These are phyloP conservation scores for Psilopsiagon aymara DNA, from an alignment of 2,113 vertebrate species.

Conservation along the genomic window DNA sequence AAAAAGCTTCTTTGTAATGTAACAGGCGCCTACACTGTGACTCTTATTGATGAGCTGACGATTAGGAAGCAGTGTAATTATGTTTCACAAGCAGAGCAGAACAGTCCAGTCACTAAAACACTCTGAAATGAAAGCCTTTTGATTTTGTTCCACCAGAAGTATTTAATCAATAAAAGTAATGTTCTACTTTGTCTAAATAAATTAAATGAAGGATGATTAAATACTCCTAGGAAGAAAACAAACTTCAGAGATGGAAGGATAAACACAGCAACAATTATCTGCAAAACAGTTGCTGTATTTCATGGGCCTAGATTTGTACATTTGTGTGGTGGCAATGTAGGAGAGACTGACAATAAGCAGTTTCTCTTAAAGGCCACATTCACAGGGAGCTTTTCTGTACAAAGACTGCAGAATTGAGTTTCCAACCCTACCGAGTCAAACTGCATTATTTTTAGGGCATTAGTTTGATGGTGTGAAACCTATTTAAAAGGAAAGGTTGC, in stretches of 20 bases:
- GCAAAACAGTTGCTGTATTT: neutral
- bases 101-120: slow-evolving; percentile 70
- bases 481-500: neutral
- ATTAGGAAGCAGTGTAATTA: slow-evolving; percentile 77
- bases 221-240: slow-evolving; percentile 48
- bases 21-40: slow-evolving; percentile 74
- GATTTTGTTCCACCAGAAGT: slow-evolving; percentile 55
- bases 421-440: neutral
- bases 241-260: slow-evolving; percentile 15
- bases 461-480: neutral
- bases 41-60: slow-evolving; percentile 74
- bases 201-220: slow-evolving; percentile 68
- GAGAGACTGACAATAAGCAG: neutral
- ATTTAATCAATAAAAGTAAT: slow-evolving; percentile 73
- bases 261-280: slow-evolving; percentile 14
- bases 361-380: neutral
- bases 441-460: neutral
- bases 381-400: neutral
- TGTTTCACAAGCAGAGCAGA: slow-evolving; percentile 74
- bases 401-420: neutral
- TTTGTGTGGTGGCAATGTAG: neutral
- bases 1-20: slow-evolving; percentile 75
- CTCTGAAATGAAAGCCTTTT: slow-evolving; percentile 72
- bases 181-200: slow-evolving; percentile 67
- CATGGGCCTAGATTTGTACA: neutral